A percentile compares a stretch with the other conserved stretches of the same genome.
Evolutionary conservation across 2,797 vertebrate species (phyloP).

Genomic region (Numenius phaeopus): DNA sequence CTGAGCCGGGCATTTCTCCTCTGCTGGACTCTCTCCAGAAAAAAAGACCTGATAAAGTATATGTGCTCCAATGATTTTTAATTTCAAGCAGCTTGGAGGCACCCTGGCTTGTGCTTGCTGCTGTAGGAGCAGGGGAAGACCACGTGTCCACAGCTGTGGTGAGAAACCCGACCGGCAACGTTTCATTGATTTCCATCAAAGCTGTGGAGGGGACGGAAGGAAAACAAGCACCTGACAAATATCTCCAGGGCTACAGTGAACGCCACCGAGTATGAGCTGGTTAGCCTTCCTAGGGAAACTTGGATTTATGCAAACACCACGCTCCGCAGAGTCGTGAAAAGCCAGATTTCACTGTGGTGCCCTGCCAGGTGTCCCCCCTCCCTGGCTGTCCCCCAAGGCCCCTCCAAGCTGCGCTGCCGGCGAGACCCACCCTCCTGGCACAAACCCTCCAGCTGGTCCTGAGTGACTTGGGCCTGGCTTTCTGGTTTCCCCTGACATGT

Average conservation of each 20-base stretch:
- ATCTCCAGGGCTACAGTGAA: not conserved
- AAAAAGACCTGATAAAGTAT: not conserved
- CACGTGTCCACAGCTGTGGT: accelerated
- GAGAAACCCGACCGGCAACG: not conserved
- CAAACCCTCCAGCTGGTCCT: not conserved
- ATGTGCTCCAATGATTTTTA: not conserved
- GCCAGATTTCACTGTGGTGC: not conserved
- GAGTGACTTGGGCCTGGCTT: not conserved
- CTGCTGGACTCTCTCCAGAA: not conserved
- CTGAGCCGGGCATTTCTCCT: not conserved
- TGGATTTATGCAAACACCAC: not conserved
- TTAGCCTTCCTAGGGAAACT: not conserved
- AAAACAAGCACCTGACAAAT: not conserved
- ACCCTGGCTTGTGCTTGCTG: not conserved
- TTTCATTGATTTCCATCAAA: not conserved
- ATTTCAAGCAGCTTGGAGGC: not conserved
- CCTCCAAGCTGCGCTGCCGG: not conserved
- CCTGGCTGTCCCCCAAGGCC: accelerated
- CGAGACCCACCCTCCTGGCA: not conserved
- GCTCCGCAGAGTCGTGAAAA: accelerated
- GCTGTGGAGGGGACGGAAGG: not conserved
- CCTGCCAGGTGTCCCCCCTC: accelerated
- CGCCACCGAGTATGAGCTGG: accelerated
- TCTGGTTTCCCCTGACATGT: not conserved
- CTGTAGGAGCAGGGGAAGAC: not conserved